These are phyloP conservation scores for Pristionchus maxplancki DNA, from an alignment of 2,888 invertebrate species.

Conservation along the genomic window DNA sequence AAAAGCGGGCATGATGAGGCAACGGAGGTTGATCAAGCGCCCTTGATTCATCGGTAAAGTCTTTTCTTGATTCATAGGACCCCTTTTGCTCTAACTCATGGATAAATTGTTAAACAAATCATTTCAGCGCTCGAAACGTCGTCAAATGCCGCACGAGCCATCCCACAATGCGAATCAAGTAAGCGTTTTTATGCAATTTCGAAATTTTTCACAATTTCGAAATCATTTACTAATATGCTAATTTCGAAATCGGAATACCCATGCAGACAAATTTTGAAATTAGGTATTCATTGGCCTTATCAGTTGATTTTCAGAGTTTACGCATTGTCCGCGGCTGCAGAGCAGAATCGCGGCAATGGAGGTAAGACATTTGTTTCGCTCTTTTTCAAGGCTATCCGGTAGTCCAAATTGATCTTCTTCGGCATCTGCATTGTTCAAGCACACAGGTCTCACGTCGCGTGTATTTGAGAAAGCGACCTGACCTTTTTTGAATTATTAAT, in stretches of 20 bases:
- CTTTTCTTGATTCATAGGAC: background rate
- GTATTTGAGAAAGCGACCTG: no score
- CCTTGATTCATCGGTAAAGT: constrained; percentile 61
- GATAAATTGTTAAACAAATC: background rate
- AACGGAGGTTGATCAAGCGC: constrained; percentile 64
- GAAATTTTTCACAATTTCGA: background rate
- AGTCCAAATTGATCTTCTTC: no score
- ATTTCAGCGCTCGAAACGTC: constrained; percentile 65
- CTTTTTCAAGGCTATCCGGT: background rate
- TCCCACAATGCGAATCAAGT: constrained; percentile 72
- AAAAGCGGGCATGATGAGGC: constrained; percentile 57
- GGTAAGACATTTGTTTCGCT: background rate
- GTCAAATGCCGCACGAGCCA: constrained; percentile 70
- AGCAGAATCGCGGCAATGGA: background rate
- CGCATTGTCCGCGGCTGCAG: constrained; percentile 58
- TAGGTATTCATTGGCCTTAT: background rate
- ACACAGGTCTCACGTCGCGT: no score
- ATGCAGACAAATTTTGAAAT: background rate
- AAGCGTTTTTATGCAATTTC: background rate
- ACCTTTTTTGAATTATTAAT: no score
- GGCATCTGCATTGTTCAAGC: no score
- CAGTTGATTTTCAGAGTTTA: constrained; percentile 60
- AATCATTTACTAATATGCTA: background rate
- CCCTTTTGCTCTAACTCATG: no score
- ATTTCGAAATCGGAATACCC: constrained; percentile 2